Conservation (phyloP, 1,140 invertebrate genomes). For the Pseudobourletiella spinata region DNA sequence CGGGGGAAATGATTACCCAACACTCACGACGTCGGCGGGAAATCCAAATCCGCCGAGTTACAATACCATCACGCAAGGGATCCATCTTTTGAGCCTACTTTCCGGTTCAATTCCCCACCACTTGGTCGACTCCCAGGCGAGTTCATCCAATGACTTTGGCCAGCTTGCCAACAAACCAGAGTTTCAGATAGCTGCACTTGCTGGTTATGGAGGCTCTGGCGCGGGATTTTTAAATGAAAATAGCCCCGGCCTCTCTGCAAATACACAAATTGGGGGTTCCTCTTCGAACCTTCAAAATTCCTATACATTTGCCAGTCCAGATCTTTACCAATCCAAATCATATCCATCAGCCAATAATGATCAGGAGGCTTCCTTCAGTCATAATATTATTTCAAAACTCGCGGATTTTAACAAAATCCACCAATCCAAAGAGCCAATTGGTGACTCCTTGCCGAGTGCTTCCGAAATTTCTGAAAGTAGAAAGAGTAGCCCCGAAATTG, state of each 20-base stretch:
- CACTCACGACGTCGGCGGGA: neutral
- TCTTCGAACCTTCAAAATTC: neutral
- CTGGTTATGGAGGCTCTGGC: conserved; percentile 11
- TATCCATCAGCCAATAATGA: neutral
- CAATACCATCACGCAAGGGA: conserved; percentile 27
- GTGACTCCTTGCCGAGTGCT: neutral
- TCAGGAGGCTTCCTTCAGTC: conserved; percentile 14
- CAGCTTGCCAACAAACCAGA: conserved; percentile 7
- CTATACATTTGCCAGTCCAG: neutral
- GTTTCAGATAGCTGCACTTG: conserved; percentile 13
- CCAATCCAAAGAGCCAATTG: no score
- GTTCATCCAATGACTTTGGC: neutral
- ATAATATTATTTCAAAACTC: conserved; percentile 19
- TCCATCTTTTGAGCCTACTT: conserved; percentile 23
- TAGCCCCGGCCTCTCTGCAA: neutral
- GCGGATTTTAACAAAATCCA: conserved; percentile 3
- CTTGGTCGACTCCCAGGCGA: neutral
- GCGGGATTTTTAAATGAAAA: conserved; percentile 7
- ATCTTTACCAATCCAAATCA: neutral
- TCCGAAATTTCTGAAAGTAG: no score
- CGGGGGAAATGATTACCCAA: no score
- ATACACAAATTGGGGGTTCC: neutral
- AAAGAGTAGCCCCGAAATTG: no score
- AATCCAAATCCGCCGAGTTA: conserved; percentile 5
- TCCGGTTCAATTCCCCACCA: conserved; percentile 26